Evolutionary conservation across 2,888 invertebrate species (phyloP), one percentile per base, ranked within the genome.

Genomic region (Cephus sareptanus): DNA sequence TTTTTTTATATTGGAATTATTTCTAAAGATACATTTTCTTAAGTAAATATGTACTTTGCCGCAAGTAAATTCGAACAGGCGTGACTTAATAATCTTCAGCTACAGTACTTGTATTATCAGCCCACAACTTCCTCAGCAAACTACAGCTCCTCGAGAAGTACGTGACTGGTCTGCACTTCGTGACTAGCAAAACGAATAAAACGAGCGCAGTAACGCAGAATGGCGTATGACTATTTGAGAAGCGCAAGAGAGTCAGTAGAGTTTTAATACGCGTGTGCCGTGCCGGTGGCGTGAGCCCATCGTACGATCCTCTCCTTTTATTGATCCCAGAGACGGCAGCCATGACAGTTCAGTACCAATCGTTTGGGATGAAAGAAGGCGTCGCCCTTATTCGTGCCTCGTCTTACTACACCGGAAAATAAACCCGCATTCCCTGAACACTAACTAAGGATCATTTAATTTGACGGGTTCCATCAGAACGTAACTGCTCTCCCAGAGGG

Each of bases 191-290:
- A 31, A 23, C 33, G 31, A 71, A 71, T 71, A 31, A 31, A 71
- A 71, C 1, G 12, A 56, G 9, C 56, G 9, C 56, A 56, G 56
- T 56, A 40, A 40, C 40, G 15, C 15, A 40, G 15, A 15, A 40
- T 40, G 40, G 6, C 40, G 15, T 40, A 56, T 56, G 23, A 9
- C 56, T 56, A 71, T 71, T 30, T 71, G 31, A 31, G 12, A 71
- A 15, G 33, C 31, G 71, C 4, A 71, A 71, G 71, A 70, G 70
- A 30, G 6, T 34, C 23, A 31, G 77, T 37, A 40, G 78, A 56
- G 23, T 56, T 23, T 9, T 34, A 78, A 78, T 78, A 76, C 78
- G 78, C 78, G 75, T 78, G 78, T 78, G 78, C 78, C 1, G 56
- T 12, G 71, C 15, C 68, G 75, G 75, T 78, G 78, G 78, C 78